These are phyloP conservation scores for Colletes latitarsis DNA, from an alignment of 1,140 invertebrate genomes.

Conservation along the genomic window DNA sequence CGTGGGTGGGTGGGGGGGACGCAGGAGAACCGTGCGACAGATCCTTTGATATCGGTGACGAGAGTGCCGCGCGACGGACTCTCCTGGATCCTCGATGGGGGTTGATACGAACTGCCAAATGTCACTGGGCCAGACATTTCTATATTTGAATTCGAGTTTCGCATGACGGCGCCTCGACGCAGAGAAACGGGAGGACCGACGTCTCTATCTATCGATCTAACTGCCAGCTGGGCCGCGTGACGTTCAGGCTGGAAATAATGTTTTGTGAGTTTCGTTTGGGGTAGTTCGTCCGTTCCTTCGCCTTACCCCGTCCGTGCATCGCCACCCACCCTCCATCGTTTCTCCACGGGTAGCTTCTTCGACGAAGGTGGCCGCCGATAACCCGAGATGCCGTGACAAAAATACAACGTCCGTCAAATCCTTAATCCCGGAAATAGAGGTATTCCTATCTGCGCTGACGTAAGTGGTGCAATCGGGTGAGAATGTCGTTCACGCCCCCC, in stretches of 20 bases:
- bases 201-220: slow-evolving; percentile 61
- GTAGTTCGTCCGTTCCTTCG: slow-evolving; percentile 19
- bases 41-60: slow-evolving; percentile 34
- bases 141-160: slow-evolving; percentile 70
- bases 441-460: slow-evolving; percentile 49
- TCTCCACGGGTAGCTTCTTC: slow-evolving; percentile 2
- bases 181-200: slow-evolving; percentile 50
- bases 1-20: neutral
- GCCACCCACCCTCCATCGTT: neutral
- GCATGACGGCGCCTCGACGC: slow-evolving; percentile 24
- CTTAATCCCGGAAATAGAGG: slow-evolving; percentile 60
- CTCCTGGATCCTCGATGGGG: slow-evolving; percentile 36
- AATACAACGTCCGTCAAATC: slow-evolving; percentile 58
- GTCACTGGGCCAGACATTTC: slow-evolving; percentile 68
- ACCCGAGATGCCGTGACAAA: slow-evolving; percentile 35
- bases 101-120: slow-evolving; percentile 67
- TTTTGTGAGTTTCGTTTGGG: slow-evolving; percentile 50
- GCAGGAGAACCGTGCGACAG: neutral
- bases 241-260: slow-evolving; percentile 61
- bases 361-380: slow-evolving; percentile 30
- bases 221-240: slow-evolving; percentile 35
- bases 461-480: slow-evolving; percentile 45
- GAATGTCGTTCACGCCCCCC: neutral
- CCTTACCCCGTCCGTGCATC: neutral
- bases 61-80: slow-evolving; percentile 5